These are phyloP conservation scores for Hapalemur alaotrensis DNA, from an alignment of 2,797 vertebrate species.

Conservation along the genomic window DNA sequence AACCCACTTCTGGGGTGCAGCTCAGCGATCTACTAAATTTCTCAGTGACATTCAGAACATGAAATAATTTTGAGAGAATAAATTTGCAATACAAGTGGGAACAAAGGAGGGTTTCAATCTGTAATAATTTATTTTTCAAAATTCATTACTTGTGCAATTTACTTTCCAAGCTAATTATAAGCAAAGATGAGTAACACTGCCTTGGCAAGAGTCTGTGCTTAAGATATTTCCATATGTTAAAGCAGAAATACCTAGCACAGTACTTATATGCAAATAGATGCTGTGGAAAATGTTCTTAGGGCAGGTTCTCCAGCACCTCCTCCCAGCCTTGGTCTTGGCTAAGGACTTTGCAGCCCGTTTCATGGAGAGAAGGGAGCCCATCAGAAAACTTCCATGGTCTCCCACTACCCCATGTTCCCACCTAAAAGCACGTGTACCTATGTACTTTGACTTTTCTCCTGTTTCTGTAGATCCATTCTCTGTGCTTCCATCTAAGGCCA, in stretches of 20 bases:
- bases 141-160: constrained; percentile 58
- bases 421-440: neutral
- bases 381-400: neutral
- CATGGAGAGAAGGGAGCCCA: neutral
- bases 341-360: neutral
- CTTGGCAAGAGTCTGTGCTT: constrained; percentile 39
- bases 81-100: constrained; percentile 62
- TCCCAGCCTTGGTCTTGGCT: neutral
- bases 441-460: neutral
- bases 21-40: constrained; percentile 72
- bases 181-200: constrained; percentile 47
- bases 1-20: constrained; percentile 75
- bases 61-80: constrained; percentile 60
- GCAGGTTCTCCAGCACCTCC: neutral
- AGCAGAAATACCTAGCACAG: neutral
- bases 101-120: constrained; percentile 61
- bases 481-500: neutral
- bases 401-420: too few relatives aligned
- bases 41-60: constrained; percentile 73
- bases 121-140: constrained; percentile 64
- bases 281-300: neutral
- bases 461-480: neutral
- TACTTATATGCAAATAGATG: neutral
- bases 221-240: constrained; percentile 52
- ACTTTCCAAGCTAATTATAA: constrained; percentile 57